phyloP scores from a whole-genome alignment of 2,888 invertebrate genomes.

The Phasia obesa region DNA sequence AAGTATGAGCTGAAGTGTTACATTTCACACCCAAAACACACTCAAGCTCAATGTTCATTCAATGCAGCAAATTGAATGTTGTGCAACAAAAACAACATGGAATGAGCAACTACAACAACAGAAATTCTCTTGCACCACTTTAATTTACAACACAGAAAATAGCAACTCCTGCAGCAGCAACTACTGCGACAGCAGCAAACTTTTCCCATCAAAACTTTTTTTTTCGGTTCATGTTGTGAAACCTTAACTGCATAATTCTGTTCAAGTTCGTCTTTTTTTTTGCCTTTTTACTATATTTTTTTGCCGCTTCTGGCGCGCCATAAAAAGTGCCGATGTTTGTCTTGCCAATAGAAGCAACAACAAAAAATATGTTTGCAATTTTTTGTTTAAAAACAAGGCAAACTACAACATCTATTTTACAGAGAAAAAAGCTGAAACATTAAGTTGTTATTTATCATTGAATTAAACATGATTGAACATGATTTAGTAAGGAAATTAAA shows the following conservation, averaged over 20 bases:
- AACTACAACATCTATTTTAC: constrained; percentile 4
- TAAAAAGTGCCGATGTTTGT: constrained; percentile 48
- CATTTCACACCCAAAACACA: constrained; percentile 59
- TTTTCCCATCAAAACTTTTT: constrained; percentile 70
- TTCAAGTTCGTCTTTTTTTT: constrained; percentile 23
- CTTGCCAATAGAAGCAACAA: constrained; percentile 48
- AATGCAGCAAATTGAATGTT: constrained; percentile 60
- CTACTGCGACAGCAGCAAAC: constrained; percentile 48
- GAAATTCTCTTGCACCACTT: constrained; percentile 47
- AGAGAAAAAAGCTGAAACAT: constrained; percentile 23
- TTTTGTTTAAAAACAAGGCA: constrained; percentile 1
- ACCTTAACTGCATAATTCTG: constrained; percentile 56
- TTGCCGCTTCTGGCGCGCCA: constrained; percentile 30
- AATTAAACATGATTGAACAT: constrained; percentile 2
- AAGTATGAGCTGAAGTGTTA: constrained; percentile 33
- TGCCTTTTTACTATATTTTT: neutral
- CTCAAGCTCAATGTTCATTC: constrained; percentile 52
- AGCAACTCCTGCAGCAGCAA: constrained; percentile 25
- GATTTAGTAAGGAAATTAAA: neutral
- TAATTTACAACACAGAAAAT: constrained; percentile 34
- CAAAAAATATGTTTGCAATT: constrained; percentile 48
- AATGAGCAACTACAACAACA: constrained; percentile 30
- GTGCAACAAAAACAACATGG: neutral
- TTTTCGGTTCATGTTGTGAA: constrained; percentile 39
- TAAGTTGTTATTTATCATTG: constrained; percentile 50